A percentile compares a stretch with the other conserved stretches of the same genome.
Evolutionary conservation across 2,888 invertebrate genomes (phyloP).

Genomic region (Cotesia congregata): DNA sequence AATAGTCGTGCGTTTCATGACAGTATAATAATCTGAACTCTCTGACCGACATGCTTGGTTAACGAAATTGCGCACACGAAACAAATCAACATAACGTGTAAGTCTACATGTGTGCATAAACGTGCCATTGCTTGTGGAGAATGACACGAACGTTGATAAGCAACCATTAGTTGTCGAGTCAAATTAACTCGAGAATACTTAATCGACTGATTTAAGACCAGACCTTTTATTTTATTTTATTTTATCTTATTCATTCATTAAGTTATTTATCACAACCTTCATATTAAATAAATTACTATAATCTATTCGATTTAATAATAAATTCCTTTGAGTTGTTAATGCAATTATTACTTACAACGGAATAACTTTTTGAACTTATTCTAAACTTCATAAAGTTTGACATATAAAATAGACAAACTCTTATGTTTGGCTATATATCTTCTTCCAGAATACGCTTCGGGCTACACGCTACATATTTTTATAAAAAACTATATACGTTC

Average conservation of each 20-base stretch:
- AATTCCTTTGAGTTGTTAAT: too few species aligned
- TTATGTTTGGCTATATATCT: too few species aligned
- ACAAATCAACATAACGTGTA: constrained; percentile 26
- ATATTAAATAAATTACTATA: not conserved
- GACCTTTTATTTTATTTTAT: constrained; percentile 13
- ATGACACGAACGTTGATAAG: constrained; percentile 33
- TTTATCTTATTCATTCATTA: constrained; percentile 13
- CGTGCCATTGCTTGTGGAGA: constrained; percentile 27
- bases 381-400: too few species aligned
- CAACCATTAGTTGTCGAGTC: constrained; percentile 32
- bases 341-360: too few species aligned
- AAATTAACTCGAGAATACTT: constrained; percentile 35
- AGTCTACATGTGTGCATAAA: constrained; percentile 25
- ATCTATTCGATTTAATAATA: too few species aligned
- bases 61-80: constrained; percentile 24
- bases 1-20: constrained; percentile 19
- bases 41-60: constrained; percentile 32
- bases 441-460: too few species aligned
- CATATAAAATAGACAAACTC: too few species aligned
- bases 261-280: constrained; percentile 1
- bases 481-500: too few species aligned
- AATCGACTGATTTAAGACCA: constrained; percentile 26
- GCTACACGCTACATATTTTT: too few species aligned
- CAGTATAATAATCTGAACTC: constrained; percentile 29
- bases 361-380: too few species aligned